Evolutionary conservation across 1,140 invertebrate species (phyloP).

Genomic region (Eciton burchellii): DNA sequence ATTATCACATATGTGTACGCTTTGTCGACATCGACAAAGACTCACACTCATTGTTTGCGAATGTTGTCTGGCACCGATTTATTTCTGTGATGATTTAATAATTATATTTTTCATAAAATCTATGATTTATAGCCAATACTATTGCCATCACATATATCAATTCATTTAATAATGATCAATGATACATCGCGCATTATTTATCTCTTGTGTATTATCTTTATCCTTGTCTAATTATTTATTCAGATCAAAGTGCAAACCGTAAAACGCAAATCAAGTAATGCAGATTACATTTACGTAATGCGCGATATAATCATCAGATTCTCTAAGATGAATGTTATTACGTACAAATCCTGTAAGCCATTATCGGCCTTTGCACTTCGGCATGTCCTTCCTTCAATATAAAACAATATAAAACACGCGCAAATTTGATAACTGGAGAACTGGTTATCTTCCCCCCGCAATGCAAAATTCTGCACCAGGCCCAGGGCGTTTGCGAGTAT

Average conservation of each 20-base stretch:
- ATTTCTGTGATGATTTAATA: conserved; percentile 7
- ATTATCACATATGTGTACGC: conserved; percentile 26
- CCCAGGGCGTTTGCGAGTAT: neutral
- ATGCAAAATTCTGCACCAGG: neutral
- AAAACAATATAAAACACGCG: neutral
- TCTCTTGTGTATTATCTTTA: neutral
- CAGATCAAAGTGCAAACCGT: neutral
- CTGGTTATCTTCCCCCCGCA: neutral
- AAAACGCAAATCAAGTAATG: neutral
- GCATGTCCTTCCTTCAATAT: too few relatives aligned
- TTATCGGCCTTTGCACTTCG: neutral
- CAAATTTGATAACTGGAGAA: neutral
- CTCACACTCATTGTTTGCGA: conserved; percentile 54
- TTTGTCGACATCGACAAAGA: conserved; percentile 60
- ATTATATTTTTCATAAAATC: too few relatives aligned
- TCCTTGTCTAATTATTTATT: neutral
- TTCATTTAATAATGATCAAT: conserved; percentile 2
- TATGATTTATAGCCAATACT: too few relatives aligned
- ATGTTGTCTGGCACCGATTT: conserved; percentile 41
- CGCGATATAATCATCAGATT: neutral
- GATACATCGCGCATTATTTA: neutral
- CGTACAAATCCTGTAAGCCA: neutral
- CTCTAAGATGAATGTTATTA: neutral
- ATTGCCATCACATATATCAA: too few relatives aligned
- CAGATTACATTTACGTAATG: neutral